A percentile compares a stretch with the other conserved stretches of the same genome.
These are phyloP conservation scores for Plusia festucae DNA, from an alignment of 2,888 invertebrate species.

Conservation along the genomic window DNA sequence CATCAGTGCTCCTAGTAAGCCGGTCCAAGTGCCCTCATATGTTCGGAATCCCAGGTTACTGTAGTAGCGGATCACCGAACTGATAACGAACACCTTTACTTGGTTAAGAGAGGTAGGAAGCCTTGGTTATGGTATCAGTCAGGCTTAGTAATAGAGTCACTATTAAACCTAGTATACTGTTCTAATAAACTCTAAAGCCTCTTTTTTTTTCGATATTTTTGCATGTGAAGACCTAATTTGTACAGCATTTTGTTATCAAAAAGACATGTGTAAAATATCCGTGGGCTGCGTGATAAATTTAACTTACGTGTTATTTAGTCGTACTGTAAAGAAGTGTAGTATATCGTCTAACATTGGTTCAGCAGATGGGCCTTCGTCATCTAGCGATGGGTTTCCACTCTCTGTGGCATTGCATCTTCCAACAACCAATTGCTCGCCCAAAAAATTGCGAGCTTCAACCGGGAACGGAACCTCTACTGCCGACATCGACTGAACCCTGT, in stretches of 20 bases:
- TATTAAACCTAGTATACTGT: too few relatives aligned
- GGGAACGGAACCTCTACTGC: constrained; percentile 74
- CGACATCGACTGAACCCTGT: constrained; percentile 73
- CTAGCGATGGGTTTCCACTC: constrained; percentile 72
- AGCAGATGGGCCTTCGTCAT: constrained; percentile 83
- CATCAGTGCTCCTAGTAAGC: constrained; percentile 89
- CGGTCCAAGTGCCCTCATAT: constrained; percentile 90
- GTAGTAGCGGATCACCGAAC: constrained; percentile 74
- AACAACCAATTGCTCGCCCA: constrained; percentile 79
- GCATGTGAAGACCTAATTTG: too few relatives aligned
- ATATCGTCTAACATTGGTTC: constrained; percentile 86
- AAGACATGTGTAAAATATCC: too few relatives aligned
- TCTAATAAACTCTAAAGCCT: too few relatives aligned
- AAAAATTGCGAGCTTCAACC: constrained; percentile 79
- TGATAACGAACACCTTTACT: constrained; percentile 44
- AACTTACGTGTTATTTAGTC: constrained; percentile 85
- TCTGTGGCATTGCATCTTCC: constrained; percentile 85
- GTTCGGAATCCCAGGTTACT: constrained; percentile 82
- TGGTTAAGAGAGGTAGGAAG: background rate
- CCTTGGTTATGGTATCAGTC: background rate
- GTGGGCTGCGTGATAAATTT: too few relatives aligned
- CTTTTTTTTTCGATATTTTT: too few relatives aligned
- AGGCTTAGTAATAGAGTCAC: too few relatives aligned
- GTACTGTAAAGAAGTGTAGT: constrained; percentile 77
- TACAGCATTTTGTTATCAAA: too few relatives aligned